Evolutionary conservation across 2,888 invertebrate species (phyloP), one percentile per base, ranked within the genome.

Genomic region (Hirtodrosophila cameraria): DNA sequence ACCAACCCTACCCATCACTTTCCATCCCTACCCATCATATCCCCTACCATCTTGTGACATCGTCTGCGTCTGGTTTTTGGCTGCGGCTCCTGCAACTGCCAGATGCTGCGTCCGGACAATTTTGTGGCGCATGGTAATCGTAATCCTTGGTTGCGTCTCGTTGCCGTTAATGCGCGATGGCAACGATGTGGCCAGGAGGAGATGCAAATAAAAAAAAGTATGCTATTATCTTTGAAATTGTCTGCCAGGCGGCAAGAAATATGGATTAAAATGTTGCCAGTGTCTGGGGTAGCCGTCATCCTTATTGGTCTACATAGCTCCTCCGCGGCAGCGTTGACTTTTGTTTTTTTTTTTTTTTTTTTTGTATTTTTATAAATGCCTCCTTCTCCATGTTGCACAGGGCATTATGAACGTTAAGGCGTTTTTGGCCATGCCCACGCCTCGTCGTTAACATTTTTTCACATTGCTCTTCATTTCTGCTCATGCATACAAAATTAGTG

Each of bases 201-300:
- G 23, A 50, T 20, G 35, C 25, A 15, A 15, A 48, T 28, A 50
- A 53, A 54, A 64, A 74, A 78, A 80, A 77, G 12, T 27, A 79
- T 70, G 78, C 78, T 81, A 88, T 88, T 88, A 89, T 89, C 87
- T 86, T 84, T 74, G 77, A 89, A 89, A 89, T 88, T 89, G 89
- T 89, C 89, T 89, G 88, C 76, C 87, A 85, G 85, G 71, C 84
- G 63, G 75, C 69, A 71, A 83, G 78, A 88, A 88, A 82, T 88
- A 86, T 86, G 87, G 87, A 88, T 88, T 88, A 88, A 88, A 88
- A 86, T 82, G 83, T 86, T 88, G 76, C 66, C 76, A 70, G 65
- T 55, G 54, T 33, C 50, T 39, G 62, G 36, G 18, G 42, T n/a
- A 27, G n/a, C 20, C 16, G 36, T 48, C 50, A 63, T 57, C 62